Conservation (phyloP, 2,888 invertebrate species). For the Ormyrus pomaceus region DNA sequence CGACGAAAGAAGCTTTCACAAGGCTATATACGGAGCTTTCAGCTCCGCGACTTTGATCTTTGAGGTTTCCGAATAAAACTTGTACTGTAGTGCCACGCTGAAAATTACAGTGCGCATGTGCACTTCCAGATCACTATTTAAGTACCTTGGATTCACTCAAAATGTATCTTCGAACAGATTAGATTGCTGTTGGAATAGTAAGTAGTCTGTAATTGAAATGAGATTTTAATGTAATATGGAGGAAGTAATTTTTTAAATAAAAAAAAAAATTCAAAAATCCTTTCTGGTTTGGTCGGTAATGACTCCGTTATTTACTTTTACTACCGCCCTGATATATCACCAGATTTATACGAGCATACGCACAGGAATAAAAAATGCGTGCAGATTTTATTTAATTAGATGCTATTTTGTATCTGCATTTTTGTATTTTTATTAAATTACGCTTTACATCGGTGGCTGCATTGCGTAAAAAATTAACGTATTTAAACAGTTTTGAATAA, state of each 20-base stretch:
- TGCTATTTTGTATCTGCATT: slow-evolving; percentile 6
- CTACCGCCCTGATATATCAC: slow-evolving; percentile 5
- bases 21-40: slow-evolving; percentile 24
- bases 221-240: not conserved
- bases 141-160: not conserved
- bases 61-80: slow-evolving; percentile 47
- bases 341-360: not conserved
- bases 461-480: too few relatives aligned
- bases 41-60: slow-evolving; percentile 47
- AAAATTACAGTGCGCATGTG: slow-evolving; percentile 18
- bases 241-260: slow-evolving; percentile 13
- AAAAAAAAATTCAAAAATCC: not conserved
- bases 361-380: slow-evolving; percentile 20
- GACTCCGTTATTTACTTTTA: slow-evolving; percentile 3
- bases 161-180: not conserved
- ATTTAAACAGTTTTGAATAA: too few relatives aligned
- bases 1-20: slow-evolving; percentile 34
- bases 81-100: slow-evolving; percentile 20
- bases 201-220: slow-evolving; percentile 5
- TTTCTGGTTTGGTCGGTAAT: not conserved
- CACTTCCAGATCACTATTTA: not conserved
- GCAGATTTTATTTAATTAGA: slow-evolving; percentile 12
- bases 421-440: too few relatives aligned
- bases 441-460: too few relatives aligned
- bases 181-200: not conserved